Base-by-base conservation (phyloP, 1,140 invertebrate species). In the Drosophila oshimai region DNA sequence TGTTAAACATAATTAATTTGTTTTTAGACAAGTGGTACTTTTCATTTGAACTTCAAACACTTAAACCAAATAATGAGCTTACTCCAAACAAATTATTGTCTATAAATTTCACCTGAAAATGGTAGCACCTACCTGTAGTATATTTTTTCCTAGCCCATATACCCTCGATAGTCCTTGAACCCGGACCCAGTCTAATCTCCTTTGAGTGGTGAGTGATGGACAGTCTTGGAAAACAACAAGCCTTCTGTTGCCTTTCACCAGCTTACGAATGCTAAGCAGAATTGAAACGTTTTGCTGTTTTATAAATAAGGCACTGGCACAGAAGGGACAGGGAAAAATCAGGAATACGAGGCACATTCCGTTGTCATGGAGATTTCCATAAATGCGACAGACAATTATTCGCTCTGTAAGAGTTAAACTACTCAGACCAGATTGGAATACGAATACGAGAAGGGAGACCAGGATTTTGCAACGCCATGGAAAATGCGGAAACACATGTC, bases 221-320 rank as follows among this genome's bases (percentile, higher is more conserved):
- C 37, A 58, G 49, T 18, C 46, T 49, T 31, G 33, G n/a, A 9
- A 12, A 33, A 33, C 34, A 26, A 20, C 22, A 39, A 51, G 37
- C 29, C 33, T 57, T 46, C 49, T 61, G 13, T 31, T 70, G 71
- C 51, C 51, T 54, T 49, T 45, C 36, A 67, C 13, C 33, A 37
- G 61, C 42, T 65, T 65, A 47, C 15, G 29, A 58, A 57, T 81
- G 37, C 49, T 61, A 45, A 39, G 39, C 36, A 39, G 42, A 83
- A 78, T 51, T 57, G 60, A 69, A 74, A 60, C 54, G 28, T 55
- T 68, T 60, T 57, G 37, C 22, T 41, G 34, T 37, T 57, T 36
- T 28, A 53, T 53, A 37, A 61, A 55, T 55, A 55, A 45, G 18
- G n/a, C 15, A 26, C 9, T 5, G 22, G 15, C n/a, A 33, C n/a